Evolutionary conservation across 1,140 invertebrate species (phyloP), one percentile per base, ranked within the genome.

Genomic region (Nasonia giraulti): DNA sequence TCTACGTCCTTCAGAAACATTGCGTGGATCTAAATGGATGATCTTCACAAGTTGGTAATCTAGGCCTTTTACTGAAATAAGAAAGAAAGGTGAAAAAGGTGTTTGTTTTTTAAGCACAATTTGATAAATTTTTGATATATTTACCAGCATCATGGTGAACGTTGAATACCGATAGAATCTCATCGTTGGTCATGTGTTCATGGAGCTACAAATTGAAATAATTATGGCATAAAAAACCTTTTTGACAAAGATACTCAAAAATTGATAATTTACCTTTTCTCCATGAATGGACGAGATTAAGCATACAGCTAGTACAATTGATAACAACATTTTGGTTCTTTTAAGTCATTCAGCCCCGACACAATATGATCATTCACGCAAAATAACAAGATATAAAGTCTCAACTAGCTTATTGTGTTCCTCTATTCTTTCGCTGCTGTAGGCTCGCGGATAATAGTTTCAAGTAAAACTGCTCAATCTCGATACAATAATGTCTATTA

Each of bases 31-130:
- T 17, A 17, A 17, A 6, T 62, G 55, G 17, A 62, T 20, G 2
- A 62, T 62, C 20, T 62, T n/a, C 55, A 85, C 84, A n/a, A 85
- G 40, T 77, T 85, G 55, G 74, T 85, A 85, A 1, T 85, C 79
- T 23, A 77, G 62, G 20, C 75, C 47, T 40, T 81, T 7, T 11
- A 77, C 73, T 37, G 17, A 0, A 74, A 33, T 37, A 40, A 74
- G 0, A 44, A 6, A 33, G 6, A 33, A 27, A 33, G 20, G 12
- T 31, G 68, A 11, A 33, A 44, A 7, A 33, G 40, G n/a, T 12
- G 1, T 74, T 20, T 37, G n/a, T 40, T 4, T 33, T 23, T 76
- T 31, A 31, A n/a, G 4, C 1, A 11, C n/a, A 31, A 33, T 31
- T 7, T 5, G 27, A 27, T 62, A 31, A 78, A 31, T 37, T 37